These are phyloP conservation scores for Lagorchestes hirsutus DNA, from an alignment of 2,797 vertebrate species.

Conservation along the genomic window DNA sequence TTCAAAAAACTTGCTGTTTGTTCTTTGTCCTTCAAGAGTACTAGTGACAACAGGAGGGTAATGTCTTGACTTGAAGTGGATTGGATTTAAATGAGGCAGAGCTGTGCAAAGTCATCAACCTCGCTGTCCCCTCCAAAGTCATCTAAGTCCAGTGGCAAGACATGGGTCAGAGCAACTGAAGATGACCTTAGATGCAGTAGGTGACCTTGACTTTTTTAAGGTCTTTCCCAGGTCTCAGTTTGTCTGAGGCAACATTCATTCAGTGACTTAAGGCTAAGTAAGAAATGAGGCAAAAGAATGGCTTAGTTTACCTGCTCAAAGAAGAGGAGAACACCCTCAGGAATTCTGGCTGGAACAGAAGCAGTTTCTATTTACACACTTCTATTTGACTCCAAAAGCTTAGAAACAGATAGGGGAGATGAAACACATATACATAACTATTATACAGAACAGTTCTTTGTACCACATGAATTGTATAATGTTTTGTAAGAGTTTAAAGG, in stretches of 20 bases:
- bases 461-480: neutral
- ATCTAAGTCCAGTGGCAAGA: neutral
- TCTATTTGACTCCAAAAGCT: neutral
- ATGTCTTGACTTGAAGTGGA: neutral
- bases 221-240: neutral
- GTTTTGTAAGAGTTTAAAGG: neutral
- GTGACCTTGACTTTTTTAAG: neutral
- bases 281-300: too few species aligned
- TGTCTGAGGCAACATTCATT: too few species aligned
- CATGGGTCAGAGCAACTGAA: neutral
- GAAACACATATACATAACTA: neutral
- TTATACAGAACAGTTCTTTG: neutral
- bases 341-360: too few species aligned
- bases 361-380: too few species aligned
- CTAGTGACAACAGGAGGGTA: neutral
- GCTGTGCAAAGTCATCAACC: neutral
- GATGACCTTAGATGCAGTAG: neutral
- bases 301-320: too few species aligned
- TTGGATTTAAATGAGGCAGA: neutral
- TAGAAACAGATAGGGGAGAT: neutral
- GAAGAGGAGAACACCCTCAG: too few species aligned
- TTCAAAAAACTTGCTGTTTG: neutral
- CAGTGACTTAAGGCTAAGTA: too few species aligned
- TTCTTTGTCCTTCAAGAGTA: neutral
- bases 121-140: neutral